Evolutionary conservation across 2,113 vertebrate genomes (phyloP).

Genomic region (Dipodomys stephensi): DNA sequence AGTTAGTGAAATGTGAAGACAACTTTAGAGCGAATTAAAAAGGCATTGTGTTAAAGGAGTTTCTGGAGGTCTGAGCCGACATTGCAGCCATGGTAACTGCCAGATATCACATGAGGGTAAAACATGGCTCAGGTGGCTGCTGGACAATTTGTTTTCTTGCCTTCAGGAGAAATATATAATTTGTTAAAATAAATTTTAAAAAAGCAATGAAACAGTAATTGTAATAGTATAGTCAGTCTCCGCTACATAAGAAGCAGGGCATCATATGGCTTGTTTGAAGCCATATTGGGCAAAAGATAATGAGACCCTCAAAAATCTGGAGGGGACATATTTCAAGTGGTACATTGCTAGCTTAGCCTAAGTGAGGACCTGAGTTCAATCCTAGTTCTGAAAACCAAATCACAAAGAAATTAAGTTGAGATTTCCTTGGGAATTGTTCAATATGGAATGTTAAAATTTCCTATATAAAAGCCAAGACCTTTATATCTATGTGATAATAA

Average conservation of each 20-base stretch:
- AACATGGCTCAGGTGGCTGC: neutral
- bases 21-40: constrained; percentile 46
- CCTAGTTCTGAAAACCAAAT: neutral
- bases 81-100: constrained; percentile 2
- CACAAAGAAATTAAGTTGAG: neutral
- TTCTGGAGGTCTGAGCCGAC: neutral
- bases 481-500: neutral
- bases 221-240: too few species aligned
- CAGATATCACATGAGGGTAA: neutral
- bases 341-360: too few species aligned
- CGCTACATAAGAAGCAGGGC: too few species aligned
- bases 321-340: too few species aligned
- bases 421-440: neutral
- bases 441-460: neutral
- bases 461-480: neutral
- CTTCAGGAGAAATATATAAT: neutral
- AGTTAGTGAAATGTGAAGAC: constrained; percentile 64
- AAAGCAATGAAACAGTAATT: neutral
- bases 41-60: constrained; percentile 5
- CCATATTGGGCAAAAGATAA: too few species aligned
- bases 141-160: neutral
- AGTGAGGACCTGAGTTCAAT: too few species aligned
- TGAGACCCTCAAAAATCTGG: too few species aligned
- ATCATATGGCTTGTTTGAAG: neutral
- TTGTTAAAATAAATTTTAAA: neutral